Evolutionary conservation across 1,140 invertebrate species (phyloP).

Genomic region (Lepidotrigona ventralis): DNA sequence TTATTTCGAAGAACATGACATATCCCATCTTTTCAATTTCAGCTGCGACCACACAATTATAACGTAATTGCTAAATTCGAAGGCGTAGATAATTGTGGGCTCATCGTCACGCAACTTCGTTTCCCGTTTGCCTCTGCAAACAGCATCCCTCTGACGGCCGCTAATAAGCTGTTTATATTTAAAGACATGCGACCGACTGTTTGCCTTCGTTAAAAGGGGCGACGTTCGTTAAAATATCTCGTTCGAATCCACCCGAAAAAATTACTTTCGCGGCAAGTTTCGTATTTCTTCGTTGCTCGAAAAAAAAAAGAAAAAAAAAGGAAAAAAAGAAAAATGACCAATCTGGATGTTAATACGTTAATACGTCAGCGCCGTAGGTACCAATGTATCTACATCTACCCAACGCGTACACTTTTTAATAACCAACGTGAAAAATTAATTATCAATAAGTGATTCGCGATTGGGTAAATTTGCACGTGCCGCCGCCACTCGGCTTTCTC

Average conservation of each 20-base stretch:
- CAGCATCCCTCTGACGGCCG: not conserved
- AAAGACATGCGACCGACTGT: not conserved
- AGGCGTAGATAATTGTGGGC: conserved; percentile 29
- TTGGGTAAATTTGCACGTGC: conserved; percentile 9
- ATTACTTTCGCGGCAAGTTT: not conserved
- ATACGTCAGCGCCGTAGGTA: not conserved
- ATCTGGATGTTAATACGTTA: not conserved
- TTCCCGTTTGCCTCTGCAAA: not conserved
- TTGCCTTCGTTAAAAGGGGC: not conserved
- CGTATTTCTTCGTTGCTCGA: not conserved
- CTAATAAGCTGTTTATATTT: conserved; percentile 32
- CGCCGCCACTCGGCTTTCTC: not conserved
- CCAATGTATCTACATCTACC: too few relatives aligned
- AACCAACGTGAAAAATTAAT: conserved; percentile 4
- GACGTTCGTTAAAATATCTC: not conserved
- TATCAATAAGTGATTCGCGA: not conserved
- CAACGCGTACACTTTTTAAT: too few relatives aligned
- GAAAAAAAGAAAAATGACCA: not conserved
- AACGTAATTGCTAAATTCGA: not conserved
- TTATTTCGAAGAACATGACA: too few relatives aligned
- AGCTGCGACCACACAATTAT: not conserved
- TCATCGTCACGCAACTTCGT: conserved; percentile 15
- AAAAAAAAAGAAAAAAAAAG: too few relatives aligned
- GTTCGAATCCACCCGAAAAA: not conserved
- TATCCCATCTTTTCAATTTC: not conserved